Evolutionary conservation across 2,113 vertebrate species (phyloP).

Genomic region (Petrocephalus zakoni): DNA sequence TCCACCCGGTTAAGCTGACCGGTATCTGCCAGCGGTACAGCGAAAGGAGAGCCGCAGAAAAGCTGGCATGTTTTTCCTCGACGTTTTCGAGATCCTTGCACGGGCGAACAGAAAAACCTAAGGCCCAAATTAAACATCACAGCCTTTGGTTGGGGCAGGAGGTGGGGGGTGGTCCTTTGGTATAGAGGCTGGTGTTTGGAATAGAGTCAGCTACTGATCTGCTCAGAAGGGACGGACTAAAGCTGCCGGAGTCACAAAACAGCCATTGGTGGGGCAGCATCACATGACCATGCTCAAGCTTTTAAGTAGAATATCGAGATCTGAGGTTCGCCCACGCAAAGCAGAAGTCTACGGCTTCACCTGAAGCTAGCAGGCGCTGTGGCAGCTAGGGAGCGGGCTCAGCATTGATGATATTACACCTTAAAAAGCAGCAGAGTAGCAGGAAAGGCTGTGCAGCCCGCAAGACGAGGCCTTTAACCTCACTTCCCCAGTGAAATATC

Average conservation of each 20-base stretch:
- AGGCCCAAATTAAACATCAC: background rate
- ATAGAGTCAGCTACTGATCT: background rate
- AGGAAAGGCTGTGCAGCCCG: background rate
- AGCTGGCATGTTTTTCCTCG: background rate
- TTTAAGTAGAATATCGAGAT: background rate
- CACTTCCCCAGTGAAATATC: background rate
- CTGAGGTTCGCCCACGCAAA: background rate
- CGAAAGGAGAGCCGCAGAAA: background rate
- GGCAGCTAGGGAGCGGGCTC: background rate
- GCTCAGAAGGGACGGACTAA: background rate
- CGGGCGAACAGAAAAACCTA: background rate
- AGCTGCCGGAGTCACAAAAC: background rate
- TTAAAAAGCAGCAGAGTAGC: background rate
- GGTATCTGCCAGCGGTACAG: background rate
- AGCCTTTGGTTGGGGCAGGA: background rate
- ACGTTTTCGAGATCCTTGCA: background rate
- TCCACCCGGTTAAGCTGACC: slow-evolving; percentile 8
- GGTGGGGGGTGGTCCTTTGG: background rate
- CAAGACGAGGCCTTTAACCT: background rate
- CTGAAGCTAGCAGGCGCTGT: background rate
- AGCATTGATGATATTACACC: background rate
- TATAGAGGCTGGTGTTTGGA: background rate
- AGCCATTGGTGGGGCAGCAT: background rate
- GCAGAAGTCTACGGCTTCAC: background rate
- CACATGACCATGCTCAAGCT: background rate